phyloP scores from a whole-genome alignment of 2,888 invertebrate species.

The Cybosia mesomella region DNA sequence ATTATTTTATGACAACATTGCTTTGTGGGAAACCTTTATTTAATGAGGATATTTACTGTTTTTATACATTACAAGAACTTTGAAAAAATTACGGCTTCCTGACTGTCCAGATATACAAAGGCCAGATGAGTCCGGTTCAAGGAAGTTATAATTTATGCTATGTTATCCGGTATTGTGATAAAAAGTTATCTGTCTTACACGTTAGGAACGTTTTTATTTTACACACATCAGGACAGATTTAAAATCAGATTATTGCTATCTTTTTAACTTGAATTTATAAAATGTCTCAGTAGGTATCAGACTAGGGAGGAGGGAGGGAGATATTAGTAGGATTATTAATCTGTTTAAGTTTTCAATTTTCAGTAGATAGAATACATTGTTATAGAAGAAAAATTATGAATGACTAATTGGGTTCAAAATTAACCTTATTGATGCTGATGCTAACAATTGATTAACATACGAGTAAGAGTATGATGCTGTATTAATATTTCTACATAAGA shows the following conservation, averaged over 20 bases:
- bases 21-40: constrained; percentile 3
- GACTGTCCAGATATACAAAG: constrained; percentile 9
- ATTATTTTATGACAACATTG: constrained; percentile 1
- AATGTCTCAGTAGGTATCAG: background rate
- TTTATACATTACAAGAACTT: background rate
- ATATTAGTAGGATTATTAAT: no score
- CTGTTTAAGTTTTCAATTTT: no score
- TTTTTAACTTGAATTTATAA: background rate
- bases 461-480: no score
- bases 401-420: no score
- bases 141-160: constrained; percentile 16
- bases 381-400: no score
- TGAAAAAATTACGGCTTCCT: constrained; percentile 13
- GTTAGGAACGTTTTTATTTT: background rate
- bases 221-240: no score
- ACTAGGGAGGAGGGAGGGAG: no score
- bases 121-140: constrained; percentile 6
- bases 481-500: no score
- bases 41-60: constrained; percentile 13
- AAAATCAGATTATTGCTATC: no score
- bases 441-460: no score
- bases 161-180: background rate
- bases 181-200: background rate
- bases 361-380: no score
- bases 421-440: no score